Conservation (phyloP, 2,113 vertebrate species). For the Mionectes macconnelli region DNA sequence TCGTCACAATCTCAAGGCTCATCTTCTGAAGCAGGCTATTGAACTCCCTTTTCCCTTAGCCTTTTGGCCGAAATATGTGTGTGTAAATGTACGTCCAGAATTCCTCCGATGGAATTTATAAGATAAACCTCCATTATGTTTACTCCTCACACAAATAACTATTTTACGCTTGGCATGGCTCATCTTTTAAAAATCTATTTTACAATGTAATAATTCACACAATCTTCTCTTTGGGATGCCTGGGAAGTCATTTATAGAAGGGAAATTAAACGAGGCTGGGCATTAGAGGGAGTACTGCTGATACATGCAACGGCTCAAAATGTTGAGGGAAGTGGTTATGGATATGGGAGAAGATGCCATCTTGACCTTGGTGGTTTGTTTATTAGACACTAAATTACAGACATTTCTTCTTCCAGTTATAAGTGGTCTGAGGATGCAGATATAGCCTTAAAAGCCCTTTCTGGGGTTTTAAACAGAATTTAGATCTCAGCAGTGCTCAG, state of each 20-base stretch:
- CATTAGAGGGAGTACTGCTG: background rate
- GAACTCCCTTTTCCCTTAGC: background rate
- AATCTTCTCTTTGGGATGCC: slow-evolving; percentile 1
- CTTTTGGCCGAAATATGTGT: background rate
- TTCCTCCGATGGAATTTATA: background rate
- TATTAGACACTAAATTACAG: slow-evolving; percentile 25
- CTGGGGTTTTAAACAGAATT: slow-evolving; percentile 7
- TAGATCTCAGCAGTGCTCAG: background rate
- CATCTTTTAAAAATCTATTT: slow-evolving; percentile 33
- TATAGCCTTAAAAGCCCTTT: slow-evolving; percentile 15
- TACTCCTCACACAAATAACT: background rate
- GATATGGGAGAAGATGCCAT: slow-evolving; percentile 3
- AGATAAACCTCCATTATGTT: background rate
- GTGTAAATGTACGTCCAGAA: background rate
- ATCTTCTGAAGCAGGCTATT: background rate
- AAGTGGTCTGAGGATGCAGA: background rate
- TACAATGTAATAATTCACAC: slow-evolving; percentile 13
- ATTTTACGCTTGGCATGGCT: background rate
- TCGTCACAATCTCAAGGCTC: background rate
- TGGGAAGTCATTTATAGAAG: slow-evolving; percentile 2
- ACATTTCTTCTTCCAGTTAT: slow-evolving; percentile 31
- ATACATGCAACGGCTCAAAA: slow-evolving; percentile 1
- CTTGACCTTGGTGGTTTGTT: background rate
- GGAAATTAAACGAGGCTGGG: background rate
- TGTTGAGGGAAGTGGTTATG: slow-evolving; percentile 31